Evolutionary conservation across 53 echinoderm and acorn worm genomes (phyloP).

Genomic region (Arbacia lixula): DNA sequence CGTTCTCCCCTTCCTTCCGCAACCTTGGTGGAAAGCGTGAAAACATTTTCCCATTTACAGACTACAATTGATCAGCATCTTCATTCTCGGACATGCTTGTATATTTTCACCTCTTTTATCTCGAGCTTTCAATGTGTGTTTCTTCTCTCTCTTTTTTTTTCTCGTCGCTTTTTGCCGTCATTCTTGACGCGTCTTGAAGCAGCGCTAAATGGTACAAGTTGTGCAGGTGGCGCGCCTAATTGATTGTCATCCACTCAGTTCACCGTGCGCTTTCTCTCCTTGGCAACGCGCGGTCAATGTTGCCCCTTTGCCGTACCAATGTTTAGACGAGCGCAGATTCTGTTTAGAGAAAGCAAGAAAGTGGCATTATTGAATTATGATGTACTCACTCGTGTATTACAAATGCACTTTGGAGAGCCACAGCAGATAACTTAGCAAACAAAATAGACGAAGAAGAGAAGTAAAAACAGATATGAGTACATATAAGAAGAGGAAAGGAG

Average conservation of each 20-base stretch:
- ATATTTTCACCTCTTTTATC: not conserved
- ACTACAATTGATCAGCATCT: slow-evolving; percentile 29
- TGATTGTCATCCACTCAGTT: slow-evolving; percentile 10
- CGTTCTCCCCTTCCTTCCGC: not conserved
- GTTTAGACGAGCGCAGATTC: slow-evolving; percentile 1
- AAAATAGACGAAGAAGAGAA: too few relatives aligned
- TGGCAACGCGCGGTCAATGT: slow-evolving; percentile 13
- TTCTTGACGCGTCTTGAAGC: slow-evolving; percentile 20
- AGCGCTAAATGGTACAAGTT: slow-evolving; percentile 12
- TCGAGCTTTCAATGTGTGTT: not conserved
- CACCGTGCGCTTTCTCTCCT: slow-evolving; percentile 11
- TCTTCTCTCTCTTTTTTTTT: not conserved
- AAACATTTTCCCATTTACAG: slow-evolving; percentile 48
- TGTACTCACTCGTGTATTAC: not conserved
- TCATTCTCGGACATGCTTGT: slow-evolving; percentile 6
- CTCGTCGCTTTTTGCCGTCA: slow-evolving; percentile 7
- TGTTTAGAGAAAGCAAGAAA: slow-evolving; percentile 19
- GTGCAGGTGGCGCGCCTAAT: slow-evolving; percentile 44
- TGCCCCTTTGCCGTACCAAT: slow-evolving; percentile 28
- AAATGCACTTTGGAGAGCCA: slow-evolving; percentile 19
- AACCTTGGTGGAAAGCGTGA: slow-evolving; percentile 6
- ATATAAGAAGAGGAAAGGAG: too few relatives aligned
- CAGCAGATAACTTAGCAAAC: too few relatives aligned
- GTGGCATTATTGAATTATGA: slow-evolving; percentile 54
- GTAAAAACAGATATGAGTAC: too few relatives aligned